Evolutionary conservation across 2,888 invertebrate species (phyloP).

Genomic region (Sylvicola cinctus): DNA sequence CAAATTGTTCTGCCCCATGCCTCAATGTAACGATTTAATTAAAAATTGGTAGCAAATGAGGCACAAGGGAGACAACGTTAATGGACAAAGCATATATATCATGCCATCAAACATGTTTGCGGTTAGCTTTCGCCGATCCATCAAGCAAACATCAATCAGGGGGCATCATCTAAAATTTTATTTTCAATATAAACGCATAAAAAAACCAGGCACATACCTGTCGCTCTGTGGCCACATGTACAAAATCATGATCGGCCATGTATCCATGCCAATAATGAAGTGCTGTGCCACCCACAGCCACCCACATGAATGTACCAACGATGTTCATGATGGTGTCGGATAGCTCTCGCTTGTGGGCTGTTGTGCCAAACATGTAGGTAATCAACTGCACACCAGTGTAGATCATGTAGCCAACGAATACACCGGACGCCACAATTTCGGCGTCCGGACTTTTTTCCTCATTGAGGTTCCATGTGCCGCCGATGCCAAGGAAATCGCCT

Average conservation of each 20-base stretch:
- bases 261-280: conserved; percentile 81
- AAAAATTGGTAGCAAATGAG: too few species aligned
- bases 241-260: conserved; percentile 56
- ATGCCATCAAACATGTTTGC: too few species aligned
- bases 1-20: too few species aligned
- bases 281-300: conserved; percentile 68
- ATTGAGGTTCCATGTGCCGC: conserved; percentile 77
- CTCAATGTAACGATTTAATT: too few species aligned
- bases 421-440: conserved; percentile 72
- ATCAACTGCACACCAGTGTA: conserved; percentile 60
- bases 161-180: not conserved
- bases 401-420: conserved; percentile 69
- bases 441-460: conserved; percentile 75
- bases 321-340: conserved; percentile 76
- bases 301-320: conserved; percentile 64
- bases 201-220: too few species aligned
- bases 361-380: conserved; percentile 54
- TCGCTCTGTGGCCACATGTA: conserved; percentile 51
- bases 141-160: conserved; percentile 3
- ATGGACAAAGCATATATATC: too few species aligned
- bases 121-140: too few species aligned
- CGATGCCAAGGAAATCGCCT: conserved; percentile 68
- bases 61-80: too few species aligned
- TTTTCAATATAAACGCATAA: not conserved
- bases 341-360: conserved; percentile 53